phyloP scores from a whole-genome alignment of 2,113 vertebrate genomes.

The Myxocyprinus asiaticus region DNA sequence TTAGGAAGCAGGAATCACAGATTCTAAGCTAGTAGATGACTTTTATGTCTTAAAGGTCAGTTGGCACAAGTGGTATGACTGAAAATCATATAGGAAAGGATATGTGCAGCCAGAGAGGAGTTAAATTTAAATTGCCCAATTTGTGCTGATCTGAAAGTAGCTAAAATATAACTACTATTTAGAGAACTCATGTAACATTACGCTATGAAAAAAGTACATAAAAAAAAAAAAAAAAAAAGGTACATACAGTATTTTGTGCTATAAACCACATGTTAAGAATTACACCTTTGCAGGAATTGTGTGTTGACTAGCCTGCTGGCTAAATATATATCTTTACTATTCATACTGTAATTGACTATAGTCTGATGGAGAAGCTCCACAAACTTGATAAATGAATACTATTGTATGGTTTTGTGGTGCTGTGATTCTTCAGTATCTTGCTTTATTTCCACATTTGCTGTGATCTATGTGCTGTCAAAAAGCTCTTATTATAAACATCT shows the following conservation, averaged over 20 bases:
- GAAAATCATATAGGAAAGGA: slow-evolving; percentile 60
- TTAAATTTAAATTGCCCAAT: slow-evolving; percentile 25
- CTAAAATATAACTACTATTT: slow-evolving; percentile 27
- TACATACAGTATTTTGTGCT: no score
- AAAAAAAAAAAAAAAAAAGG: no score
- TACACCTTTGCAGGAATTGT: no score
- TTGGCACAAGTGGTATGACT: slow-evolving; percentile 62
- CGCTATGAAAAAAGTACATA: slow-evolving; percentile 10
- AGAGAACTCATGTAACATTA: slow-evolving; percentile 26
- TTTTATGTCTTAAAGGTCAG: slow-evolving; percentile 68
- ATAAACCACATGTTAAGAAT: no score
- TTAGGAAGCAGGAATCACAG: slow-evolving; percentile 63
- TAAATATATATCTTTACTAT: slow-evolving; percentile 34
- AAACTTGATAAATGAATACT: slow-evolving; percentile 56
- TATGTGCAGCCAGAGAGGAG: slow-evolving; percentile 40
- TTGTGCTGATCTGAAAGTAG: slow-evolving; percentile 36
- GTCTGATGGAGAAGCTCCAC: slow-evolving; percentile 45
- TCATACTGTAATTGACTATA: slow-evolving; percentile 50
- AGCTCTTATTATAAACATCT: slow-evolving; percentile 55
- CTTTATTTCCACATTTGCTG: slow-evolving; percentile 55
- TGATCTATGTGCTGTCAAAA: slow-evolving; percentile 56
- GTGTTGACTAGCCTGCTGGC: no score
- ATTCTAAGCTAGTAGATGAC: slow-evolving; percentile 62
- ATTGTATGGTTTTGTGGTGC: slow-evolving; percentile 50
- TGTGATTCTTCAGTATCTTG: slow-evolving; percentile 50